phyloP scores from a whole-genome alignment of 2,797 vertebrate species.

The Pantherophis vulpinus region DNA sequence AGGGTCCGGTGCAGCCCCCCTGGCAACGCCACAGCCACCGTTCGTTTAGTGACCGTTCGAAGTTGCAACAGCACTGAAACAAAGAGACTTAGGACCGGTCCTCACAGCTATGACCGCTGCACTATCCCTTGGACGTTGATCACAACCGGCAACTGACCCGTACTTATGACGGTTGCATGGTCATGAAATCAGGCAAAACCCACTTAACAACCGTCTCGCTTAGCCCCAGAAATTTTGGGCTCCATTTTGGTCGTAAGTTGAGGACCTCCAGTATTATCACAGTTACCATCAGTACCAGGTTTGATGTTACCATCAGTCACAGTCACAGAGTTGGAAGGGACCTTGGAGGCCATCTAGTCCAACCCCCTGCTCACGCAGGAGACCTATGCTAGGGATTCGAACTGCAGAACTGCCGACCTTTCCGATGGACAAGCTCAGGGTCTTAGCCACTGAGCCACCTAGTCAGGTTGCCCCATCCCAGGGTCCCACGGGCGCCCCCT shows the following conservation, averaged over 20 bases:
- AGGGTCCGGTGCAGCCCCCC: background rate
- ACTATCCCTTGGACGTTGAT: background rate
- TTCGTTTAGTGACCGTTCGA: background rate
- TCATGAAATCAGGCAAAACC: background rate
- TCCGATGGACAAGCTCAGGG: too few species aligned
- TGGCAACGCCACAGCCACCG: background rate
- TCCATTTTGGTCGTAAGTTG: background rate
- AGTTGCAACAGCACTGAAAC: background rate
- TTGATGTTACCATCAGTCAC: too few species aligned
- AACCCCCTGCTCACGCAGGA: too few species aligned
- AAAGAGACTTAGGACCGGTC: background rate
- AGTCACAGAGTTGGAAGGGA: too few species aligned
- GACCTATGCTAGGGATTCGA: too few species aligned
- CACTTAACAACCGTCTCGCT: background rate
- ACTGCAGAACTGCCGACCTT: too few species aligned
- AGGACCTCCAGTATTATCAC: background rate
- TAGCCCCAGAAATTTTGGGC: background rate
- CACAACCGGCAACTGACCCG: background rate
- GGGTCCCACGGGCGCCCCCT: rapidly evolving
- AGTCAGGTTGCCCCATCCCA: too few species aligned
- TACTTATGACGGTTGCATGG: background rate
- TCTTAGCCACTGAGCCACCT: too few species aligned
- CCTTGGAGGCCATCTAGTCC: too few species aligned
- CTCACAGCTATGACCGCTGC: background rate
- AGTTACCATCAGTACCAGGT: too few species aligned